Percentiles rank a stretch among this genome's conserved stretches.
These are phyloP conservation scores for Heliconius nattereri DNA, from an alignment of 1,140 invertebrate species.

Conservation along the genomic window DNA sequence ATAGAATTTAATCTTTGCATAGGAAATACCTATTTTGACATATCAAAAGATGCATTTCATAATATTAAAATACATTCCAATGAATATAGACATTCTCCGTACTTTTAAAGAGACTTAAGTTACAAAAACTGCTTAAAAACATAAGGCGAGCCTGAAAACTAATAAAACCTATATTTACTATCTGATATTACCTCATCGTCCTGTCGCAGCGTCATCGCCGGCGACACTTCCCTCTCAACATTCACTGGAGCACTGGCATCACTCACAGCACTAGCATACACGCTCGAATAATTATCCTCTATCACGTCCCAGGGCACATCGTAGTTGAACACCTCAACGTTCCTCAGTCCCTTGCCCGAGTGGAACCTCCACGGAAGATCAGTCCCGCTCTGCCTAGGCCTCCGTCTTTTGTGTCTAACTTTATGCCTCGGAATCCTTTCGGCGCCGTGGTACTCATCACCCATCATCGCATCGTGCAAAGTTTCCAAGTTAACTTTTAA, in stretches of 20 bases:
- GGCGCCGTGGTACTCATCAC: conserved; percentile 63
- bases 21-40: background rate
- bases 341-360: conserved; percentile 53
- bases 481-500: conserved; percentile 67
- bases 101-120: too few relatives aligned
- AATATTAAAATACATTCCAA: background rate
- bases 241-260: conserved; percentile 58
- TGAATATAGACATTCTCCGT: background rate
- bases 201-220: conserved; percentile 70
- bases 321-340: conserved; percentile 67
- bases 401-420: conserved; percentile 71
- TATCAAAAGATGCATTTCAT: background rate
- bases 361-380: conserved; percentile 73
- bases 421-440: conserved; percentile 68
- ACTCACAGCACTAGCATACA: conserved; percentile 72
- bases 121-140: too few relatives aligned
- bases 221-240: conserved; percentile 57
- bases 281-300: conserved; percentile 49
- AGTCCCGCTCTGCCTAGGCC: conserved; percentile 64
- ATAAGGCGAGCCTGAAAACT: too few relatives aligned
- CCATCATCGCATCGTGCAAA: conserved; percentile 72
- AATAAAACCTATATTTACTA: background rate
- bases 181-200: conserved; percentile 65
- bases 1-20: background rate
- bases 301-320: conserved; percentile 68